Percentiles rank a stretch among this genome's conserved stretches.
Conservation (phyloP, 2,797 vertebrate genomes). For the Enteromius viviparus region DNA sequence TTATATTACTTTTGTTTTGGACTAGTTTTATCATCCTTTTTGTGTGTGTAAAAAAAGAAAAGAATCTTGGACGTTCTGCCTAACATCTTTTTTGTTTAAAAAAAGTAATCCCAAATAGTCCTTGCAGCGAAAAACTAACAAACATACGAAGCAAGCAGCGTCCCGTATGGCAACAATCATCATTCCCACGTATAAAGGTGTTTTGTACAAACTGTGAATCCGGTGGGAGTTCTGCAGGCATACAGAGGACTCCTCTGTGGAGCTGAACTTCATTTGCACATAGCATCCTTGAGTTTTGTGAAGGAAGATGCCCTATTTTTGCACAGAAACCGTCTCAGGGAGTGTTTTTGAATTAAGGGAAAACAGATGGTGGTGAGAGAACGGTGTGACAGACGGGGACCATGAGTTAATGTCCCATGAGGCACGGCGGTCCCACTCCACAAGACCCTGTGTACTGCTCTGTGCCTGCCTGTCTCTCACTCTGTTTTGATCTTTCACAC, state of each 20-base stretch:
- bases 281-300: background rate
- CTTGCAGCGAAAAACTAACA: background rate
- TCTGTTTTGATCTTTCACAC: constrained; percentile 20
- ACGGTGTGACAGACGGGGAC: constrained; percentile 20
- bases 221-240: constrained; percentile 16
- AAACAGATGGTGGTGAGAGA: constrained; percentile 57
- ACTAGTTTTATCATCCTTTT: too few species aligned
- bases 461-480: background rate
- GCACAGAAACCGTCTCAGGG: constrained; percentile 35
- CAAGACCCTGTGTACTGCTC: constrained; percentile 34
- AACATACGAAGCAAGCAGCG: constrained; percentile 5
- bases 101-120: background rate
- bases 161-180: constrained; percentile 11
- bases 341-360: constrained; percentile 54
- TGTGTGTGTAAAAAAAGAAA: too few species aligned
- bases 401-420: constrained; percentile 22
- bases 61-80: background rate
- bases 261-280: constrained; percentile 28
- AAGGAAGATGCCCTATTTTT: constrained; percentile 16
- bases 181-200: constrained; percentile 21
- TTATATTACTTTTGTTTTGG: too few species aligned
- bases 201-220: constrained; percentile 6
- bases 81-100: background rate
- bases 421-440: constrained; percentile 18
- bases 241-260: background rate